These are phyloP conservation scores for Amaurobius ferox DNA, from an alignment of 2,888 invertebrate genomes.

Conservation along the genomic window DNA sequence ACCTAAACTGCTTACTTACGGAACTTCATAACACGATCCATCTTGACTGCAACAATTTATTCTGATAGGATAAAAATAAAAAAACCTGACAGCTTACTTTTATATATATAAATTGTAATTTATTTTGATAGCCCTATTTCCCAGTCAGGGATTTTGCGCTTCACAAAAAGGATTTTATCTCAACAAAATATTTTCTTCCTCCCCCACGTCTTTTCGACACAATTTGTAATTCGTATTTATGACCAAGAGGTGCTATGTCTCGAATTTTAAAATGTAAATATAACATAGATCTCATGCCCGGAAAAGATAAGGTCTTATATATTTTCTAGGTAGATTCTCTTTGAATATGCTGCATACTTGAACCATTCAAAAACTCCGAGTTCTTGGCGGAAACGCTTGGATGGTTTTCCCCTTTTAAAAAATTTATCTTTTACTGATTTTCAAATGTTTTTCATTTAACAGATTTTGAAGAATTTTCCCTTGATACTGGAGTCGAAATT, in stretches of 20 bases:
- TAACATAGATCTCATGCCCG: background rate
- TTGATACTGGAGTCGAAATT: too few species aligned
- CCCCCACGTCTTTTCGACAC: background rate
- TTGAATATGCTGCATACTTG: too few species aligned
- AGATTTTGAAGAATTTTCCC: too few species aligned
- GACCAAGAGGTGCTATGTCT: background rate
- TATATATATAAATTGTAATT: constrained; percentile 1
- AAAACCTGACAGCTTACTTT: background rate
- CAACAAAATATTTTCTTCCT: background rate
- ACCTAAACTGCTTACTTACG: background rate
- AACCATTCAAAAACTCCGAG: too few species aligned
- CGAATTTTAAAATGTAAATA: constrained; percentile 3
- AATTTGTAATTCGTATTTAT: constrained; percentile 12
- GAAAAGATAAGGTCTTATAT: background rate
- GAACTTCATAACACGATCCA: background rate
- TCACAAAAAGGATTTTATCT: background rate
- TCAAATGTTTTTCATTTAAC: too few species aligned
- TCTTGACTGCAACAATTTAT: background rate
- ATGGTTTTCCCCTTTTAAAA: too few species aligned
- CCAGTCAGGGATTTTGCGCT: background rate
- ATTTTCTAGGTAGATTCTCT: too few species aligned
- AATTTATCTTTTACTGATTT: too few species aligned
- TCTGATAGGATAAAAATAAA: background rate
- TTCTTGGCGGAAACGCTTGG: too few species aligned
- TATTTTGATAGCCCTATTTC: constrained; percentile 9